Evolutionary conservation across 2,888 invertebrate species (phyloP), one percentile per base, ranked within the genome.

Genomic region (Amiota mariae): DNA sequence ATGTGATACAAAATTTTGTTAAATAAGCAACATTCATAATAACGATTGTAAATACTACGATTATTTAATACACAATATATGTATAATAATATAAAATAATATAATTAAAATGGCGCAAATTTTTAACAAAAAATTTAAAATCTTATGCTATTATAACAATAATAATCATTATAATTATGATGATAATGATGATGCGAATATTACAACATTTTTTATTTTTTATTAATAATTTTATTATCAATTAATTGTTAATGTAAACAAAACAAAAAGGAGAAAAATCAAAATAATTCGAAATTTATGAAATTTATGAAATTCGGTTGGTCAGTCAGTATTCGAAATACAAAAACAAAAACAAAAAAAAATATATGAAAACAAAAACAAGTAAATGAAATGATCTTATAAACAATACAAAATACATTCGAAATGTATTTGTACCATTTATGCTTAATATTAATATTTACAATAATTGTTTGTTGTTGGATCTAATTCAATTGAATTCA

Each of bases 281-380:
- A 67, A 75, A 75, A 77, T 74, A 77, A 79, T 81, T 75, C 81
- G 82, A 36, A 36, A 36, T 36, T 36, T 36, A 36, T 6, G 6
- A 36, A 36, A 36, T 36, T 36, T 36, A 36, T 6, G 6, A 36
- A 36, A 36, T 36, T 36, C 36, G 36, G 36, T 36, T 36, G 36
- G 81, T 84, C 83, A 81, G 83, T 85, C 84, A 84, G 84, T 84
- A 84, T 84, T 84, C 81, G 78, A 84, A 82, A 77, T 81, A 82
- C 79, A 80, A 82, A 80, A 82, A 77, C 56, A 77, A 79, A 74
- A 77, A 67, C 64, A 72, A 71, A 46, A 67, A 15, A 18, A 77
- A 71, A 56, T 56, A 56, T 8, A 15, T 15, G 56, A 54, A 68
- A 75, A 80, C 36, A 36, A 36, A 36, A 36, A 36, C 36, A 36